These are phyloP conservation scores for Sesia apiformis DNA, from an alignment of 2,888 invertebrate species.

Conservation along the genomic window DNA sequence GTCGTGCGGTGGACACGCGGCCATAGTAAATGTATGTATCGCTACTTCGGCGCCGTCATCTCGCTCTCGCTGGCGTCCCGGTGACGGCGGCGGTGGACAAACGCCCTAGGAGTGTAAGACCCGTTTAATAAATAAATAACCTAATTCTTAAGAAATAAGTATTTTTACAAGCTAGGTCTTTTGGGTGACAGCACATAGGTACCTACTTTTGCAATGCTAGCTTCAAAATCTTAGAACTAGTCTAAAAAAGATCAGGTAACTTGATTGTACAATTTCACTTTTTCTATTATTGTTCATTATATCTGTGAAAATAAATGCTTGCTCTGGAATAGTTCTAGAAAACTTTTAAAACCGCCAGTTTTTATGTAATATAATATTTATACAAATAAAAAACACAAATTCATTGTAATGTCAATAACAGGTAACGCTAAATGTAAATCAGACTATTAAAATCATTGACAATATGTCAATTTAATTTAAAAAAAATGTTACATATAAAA, in stretches of 20 bases:
- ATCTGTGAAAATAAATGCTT: too few species aligned
- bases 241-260: constrained; percentile 54
- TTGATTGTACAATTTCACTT: constrained; percentile 50
- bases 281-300: too few species aligned
- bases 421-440: constrained; percentile 52
- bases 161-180: constrained; percentile 1
- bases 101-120: too few species aligned
- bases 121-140: too few species aligned
- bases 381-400: constrained; percentile 16
- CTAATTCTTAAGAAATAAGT: too few species aligned
- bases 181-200: constrained; percentile 36
- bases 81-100: too few species aligned
- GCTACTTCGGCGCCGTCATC: too few species aligned
- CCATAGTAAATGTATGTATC: too few species aligned
- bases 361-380: background rate
- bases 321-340: too few species aligned
- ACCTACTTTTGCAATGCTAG: constrained; percentile 25
- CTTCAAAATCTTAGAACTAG: constrained; percentile 23
- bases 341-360: too few species aligned
- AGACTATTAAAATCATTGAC: constrained; percentile 56
- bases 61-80: too few species aligned
- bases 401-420: constrained; percentile 42
- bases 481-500: background rate
- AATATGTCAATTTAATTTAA: constrained; percentile 39
- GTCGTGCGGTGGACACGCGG: too few species aligned